Evolutionary conservation across 2,113 vertebrate genomes (phyloP).

Genomic region (Synchiropus splendidus): DNA sequence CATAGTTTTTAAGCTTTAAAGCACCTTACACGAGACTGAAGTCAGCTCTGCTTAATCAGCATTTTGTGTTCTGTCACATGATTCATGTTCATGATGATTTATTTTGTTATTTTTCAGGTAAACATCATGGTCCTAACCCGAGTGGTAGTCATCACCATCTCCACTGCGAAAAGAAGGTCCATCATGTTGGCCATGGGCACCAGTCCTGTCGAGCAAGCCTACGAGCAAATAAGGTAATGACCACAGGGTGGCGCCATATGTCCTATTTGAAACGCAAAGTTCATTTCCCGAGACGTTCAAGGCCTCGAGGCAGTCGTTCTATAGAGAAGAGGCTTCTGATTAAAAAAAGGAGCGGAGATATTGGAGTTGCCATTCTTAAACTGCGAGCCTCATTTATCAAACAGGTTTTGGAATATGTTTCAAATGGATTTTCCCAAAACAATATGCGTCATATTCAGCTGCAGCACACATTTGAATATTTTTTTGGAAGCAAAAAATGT

Average conservation of each 20-base stretch:
- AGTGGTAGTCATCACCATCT: conserved; percentile 69
- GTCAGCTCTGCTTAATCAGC: too few relatives aligned
- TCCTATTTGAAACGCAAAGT: conserved; percentile 26
- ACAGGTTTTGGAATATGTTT: conserved; percentile 10
- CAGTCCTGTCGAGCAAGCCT: conserved; percentile 59
- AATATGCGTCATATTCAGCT: conserved; percentile 3
- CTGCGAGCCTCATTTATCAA: conserved; percentile 10
- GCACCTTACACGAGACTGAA: too few relatives aligned
- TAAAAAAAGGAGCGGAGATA: conserved; percentile 12
- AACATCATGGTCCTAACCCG: conserved; percentile 68
- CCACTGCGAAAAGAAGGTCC: conserved; percentile 67
- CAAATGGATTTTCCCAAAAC: conserved; percentile 10
- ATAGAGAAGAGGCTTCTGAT: conserved; percentile 5
- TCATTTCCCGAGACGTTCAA: not conserved
- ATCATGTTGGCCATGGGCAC: conserved; percentile 62
- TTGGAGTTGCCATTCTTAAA: conserved; percentile 23
- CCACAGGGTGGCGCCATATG: conserved; percentile 66
- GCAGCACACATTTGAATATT: not conserved
- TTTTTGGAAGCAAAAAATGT: not conserved
- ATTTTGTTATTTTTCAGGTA: conserved; percentile 44
- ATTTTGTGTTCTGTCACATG: too few relatives aligned
- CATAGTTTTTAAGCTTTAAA: too few relatives aligned
- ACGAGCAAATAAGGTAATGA: conserved; percentile 64
- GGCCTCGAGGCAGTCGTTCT: conserved; percentile 11
- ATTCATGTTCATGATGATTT: not conserved